Conservation (phyloP, 2,797 vertebrate species). For the Sus cebifrons region DNA sequence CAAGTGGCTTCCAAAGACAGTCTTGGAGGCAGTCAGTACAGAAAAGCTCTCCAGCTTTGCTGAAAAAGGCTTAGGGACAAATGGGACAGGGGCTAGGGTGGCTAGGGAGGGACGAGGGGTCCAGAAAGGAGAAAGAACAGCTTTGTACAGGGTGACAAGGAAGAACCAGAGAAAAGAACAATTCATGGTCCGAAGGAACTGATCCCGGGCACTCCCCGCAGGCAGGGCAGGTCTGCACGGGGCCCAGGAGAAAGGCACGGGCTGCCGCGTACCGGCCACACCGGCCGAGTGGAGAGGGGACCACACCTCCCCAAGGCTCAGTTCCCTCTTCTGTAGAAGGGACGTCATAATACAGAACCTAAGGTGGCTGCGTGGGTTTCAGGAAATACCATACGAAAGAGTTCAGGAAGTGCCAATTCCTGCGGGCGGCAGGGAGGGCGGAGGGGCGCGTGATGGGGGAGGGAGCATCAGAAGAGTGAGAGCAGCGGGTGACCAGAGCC, state of each 20-base stretch:
- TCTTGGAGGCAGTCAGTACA: not conserved
- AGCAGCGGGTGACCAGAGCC: not conserved
- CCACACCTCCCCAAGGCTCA: not conserved
- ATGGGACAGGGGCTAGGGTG: not conserved
- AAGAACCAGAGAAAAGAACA: not conserved
- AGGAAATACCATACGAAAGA: not conserved
- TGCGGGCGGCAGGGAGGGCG: not conserved
- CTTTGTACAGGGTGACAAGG: not conserved
- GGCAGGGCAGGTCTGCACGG: fast-evolving
- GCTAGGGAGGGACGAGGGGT: not conserved
- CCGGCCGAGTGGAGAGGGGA: not conserved
- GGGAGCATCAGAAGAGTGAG: not conserved
- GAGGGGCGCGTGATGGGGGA: not conserved
- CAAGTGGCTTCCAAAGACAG: not conserved
- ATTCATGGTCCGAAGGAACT: not conserved
- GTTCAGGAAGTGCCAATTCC: not conserved
- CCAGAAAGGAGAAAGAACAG: not conserved
- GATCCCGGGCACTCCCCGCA: not conserved
- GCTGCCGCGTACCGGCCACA: too few relatives aligned
- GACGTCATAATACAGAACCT: not conserved
- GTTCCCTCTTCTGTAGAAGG: not conserved
- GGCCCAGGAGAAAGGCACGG: not conserved
- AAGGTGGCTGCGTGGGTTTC: not conserved
- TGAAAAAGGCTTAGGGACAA: not conserved
- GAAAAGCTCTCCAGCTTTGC: not conserved